Conservation (phyloP, 2,797 vertebrate species). For the Spinibarbus caldwelli region DNA sequence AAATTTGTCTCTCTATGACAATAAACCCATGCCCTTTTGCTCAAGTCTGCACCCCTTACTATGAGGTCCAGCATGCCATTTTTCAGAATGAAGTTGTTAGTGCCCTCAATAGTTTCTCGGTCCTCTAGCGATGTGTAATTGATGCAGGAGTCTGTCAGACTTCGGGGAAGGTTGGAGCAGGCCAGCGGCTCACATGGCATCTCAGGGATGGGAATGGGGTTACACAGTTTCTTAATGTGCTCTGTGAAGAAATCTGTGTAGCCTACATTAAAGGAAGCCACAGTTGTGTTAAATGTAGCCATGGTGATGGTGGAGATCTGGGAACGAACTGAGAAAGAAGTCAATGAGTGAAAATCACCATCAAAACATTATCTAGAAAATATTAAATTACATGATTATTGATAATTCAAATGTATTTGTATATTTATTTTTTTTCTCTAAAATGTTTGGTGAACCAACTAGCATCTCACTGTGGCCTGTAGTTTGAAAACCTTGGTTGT, state of each 20-base stretch:
- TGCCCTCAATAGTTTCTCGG: constrained; percentile 94
- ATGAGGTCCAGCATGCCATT: constrained; percentile 98
- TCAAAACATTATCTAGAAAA: too few species aligned
- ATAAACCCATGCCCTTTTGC: background rate
- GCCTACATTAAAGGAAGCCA: constrained; percentile 98
- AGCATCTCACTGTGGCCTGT: background rate
- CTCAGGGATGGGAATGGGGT: constrained; percentile 90
- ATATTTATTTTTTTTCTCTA: background rate
- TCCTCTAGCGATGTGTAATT: constrained; percentile 97
- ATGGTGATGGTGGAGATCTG: constrained; percentile 99
- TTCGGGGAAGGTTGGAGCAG: constrained; percentile 94
- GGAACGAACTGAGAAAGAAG: constrained; percentile 83
- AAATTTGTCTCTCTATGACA: background rate
- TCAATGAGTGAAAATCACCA: background rate
- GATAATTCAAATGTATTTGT: background rate
- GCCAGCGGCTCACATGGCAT: constrained; percentile 91
- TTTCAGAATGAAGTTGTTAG: constrained; percentile 97
- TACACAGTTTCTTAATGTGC: constrained; percentile 97
- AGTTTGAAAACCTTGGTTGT: background rate
- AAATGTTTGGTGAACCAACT: background rate
- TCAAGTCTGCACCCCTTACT: constrained; percentile 73
- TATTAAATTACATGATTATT: background rate
- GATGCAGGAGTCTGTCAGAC: constrained; percentile 98
- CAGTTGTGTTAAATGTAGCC: constrained; percentile 97
- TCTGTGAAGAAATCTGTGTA: constrained; percentile 98